Evolutionary conservation across 2,113 vertebrate species (phyloP).

Genomic region (Antechinus stuartii): DNA sequence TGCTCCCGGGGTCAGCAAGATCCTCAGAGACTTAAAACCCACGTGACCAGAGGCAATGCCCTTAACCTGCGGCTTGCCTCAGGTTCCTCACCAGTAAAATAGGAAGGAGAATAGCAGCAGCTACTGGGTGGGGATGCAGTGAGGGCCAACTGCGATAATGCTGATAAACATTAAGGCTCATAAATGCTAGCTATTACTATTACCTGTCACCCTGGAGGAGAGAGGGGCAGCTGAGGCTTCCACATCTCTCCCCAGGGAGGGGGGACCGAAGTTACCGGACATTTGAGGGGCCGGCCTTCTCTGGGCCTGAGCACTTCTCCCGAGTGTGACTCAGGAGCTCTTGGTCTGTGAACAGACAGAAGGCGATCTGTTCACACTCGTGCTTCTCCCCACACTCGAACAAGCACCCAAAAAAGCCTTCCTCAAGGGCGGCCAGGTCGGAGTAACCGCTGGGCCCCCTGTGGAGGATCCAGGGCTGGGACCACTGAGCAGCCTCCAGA

Average conservation of each 20-base stretch:
- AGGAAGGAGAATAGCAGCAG: not conserved
- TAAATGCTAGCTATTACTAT: not conserved
- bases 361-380: conserved; percentile 81
- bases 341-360: conserved; percentile 76
- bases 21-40: not conserved
- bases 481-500: conserved; percentile 83
- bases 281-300: not conserved
- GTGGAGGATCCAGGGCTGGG: conserved; percentile 87
- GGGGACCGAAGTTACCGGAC: not conserved
- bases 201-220: not conserved
- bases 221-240: not conserved
- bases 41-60: not conserved
- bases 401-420: conserved; percentile 90
- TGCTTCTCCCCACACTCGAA: conserved; percentile 88
- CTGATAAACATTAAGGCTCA: not conserved
- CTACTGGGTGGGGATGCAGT: not conserved
- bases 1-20: too few species aligned
- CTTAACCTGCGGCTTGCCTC: not conserved
- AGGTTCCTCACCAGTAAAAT: not conserved
- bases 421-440: conserved; percentile 88
- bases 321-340: conserved; percentile 64
- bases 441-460: conserved; percentile 92
- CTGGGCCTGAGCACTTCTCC: not conserved
- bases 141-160: not conserved
- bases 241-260: not conserved